phyloP scores from a whole-genome alignment of 1,140 invertebrate species.

The Tribolium castaneum region DNA sequence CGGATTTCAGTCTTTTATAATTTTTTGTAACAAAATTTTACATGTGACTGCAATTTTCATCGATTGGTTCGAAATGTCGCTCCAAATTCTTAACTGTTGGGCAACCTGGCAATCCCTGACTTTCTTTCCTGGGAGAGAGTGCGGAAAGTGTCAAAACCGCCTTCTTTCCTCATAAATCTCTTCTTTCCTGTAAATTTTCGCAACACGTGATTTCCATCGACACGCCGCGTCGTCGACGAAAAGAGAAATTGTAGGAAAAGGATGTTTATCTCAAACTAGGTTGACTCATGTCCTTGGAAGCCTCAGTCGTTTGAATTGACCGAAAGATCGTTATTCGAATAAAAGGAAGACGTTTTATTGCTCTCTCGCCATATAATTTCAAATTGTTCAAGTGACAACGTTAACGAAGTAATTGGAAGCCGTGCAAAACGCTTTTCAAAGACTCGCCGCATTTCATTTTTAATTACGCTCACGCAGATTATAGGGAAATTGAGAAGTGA shows the following conservation, averaged over 20 bases:
- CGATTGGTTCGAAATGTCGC: no score
- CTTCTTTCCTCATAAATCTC: not conserved
- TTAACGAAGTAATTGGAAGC: conserved; percentile 8
- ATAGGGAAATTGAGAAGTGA: not conserved
- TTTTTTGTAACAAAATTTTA: no score
- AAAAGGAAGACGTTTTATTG: conserved; percentile 25
- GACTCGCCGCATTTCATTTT: not conserved
- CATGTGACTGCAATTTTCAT: no score
- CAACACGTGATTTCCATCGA: not conserved
- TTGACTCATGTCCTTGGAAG: conserved; percentile 18
- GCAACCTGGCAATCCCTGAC: no score
- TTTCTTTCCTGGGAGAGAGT: not conserved
- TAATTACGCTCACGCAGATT: not conserved
- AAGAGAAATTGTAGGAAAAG: conserved; percentile 26
- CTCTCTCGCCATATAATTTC: not conserved
- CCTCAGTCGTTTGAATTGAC: not conserved
- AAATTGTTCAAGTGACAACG: not conserved
- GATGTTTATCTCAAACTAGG: conserved; percentile 27
- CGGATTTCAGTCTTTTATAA: no score
- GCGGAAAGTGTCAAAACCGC: not conserved
- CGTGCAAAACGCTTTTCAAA: not conserved
- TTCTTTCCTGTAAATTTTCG: not conserved
- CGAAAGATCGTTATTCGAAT: not conserved
- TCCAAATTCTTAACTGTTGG: no score
- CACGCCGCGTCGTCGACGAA: not conserved